These are phyloP conservation scores for Gila orcuttii DNA, from an alignment of 2,113 vertebrate genomes.

Conservation along the genomic window DNA sequence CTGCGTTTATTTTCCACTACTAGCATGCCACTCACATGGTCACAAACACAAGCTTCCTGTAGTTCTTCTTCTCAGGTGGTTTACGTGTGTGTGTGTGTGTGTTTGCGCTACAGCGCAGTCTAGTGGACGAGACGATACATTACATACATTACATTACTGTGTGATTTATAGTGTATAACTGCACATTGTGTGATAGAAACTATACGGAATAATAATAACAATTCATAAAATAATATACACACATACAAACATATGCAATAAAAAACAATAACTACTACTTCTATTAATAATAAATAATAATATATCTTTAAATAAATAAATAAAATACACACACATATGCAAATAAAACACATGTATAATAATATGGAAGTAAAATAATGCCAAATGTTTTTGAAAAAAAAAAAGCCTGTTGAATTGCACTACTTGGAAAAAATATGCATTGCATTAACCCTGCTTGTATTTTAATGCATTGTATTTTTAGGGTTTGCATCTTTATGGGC, in stretches of 20 bases:
- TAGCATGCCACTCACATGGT: slow-evolving; percentile 12
- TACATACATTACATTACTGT: neutral
- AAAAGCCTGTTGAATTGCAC: too few species aligned
- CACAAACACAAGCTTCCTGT: slow-evolving; percentile 15
- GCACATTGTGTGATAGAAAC: neutral
- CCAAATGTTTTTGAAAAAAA: too few species aligned
- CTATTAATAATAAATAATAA: neutral
- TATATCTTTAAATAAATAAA: neutral
- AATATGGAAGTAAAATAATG: too few species aligned
- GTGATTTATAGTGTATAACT: neutral
- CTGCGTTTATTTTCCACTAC: neutral
- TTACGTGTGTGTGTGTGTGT: neutral
- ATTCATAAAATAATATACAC: too few species aligned
- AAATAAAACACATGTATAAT: too few species aligned
- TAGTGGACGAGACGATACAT: neutral
- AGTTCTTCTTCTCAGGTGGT: neutral
- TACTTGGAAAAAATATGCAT: too few species aligned
- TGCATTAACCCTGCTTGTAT: too few species aligned
- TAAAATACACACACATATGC: neutral
- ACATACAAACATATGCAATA: too few species aligned
- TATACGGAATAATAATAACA: neutral
- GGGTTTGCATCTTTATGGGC: too few species aligned
- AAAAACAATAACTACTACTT: too few species aligned
- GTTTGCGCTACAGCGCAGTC: neutral
- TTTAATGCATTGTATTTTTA: too few species aligned